Evolutionary conservation across 2,113 vertebrate genomes (phyloP), one percentile per base, ranked within the genome.

Genomic region (Carassius carassius): DNA sequence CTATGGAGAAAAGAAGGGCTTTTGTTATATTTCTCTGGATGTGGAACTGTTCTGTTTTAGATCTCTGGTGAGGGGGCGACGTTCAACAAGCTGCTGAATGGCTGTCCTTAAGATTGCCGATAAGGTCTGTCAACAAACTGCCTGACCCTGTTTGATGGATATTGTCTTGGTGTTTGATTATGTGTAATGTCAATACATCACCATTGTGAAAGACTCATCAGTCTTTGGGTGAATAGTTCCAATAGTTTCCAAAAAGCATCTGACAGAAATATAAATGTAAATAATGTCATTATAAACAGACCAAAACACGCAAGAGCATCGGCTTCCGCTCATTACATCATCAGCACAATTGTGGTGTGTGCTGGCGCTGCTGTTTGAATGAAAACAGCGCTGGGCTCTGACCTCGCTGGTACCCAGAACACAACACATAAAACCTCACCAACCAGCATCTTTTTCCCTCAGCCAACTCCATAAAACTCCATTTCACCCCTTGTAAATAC

Each of bases 391-490:
- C 19, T 63, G 62, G 73, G 76, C 75, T 73, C 70, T 82, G 81
- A 82, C 23, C 78, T 78, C 77, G 17, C 84, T 41, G 41, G 72
- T 77, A 72, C 69, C 81, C 49, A 73, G 78, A 85, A 80, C 84
- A 86, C 29, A 54, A 84, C 88, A 86, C 78, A 79, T 87, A 82
- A 87, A 87, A 84, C 67, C 35, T 72, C 75, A 84, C 85, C 84
- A 77, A 70, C 79, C 83, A 70, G 75, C 83, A 85, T 86, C 81
- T 69, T 62, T 67, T 78, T 74, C 69, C 41, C 47, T 85, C 67
- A 85, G 75, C 78, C 73, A 86, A 69, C 78, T 83, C 85, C n/a
- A 84, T 89, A 87, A 89, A 89, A 87, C 86, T 86, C 70, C 29
- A 60, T n/a, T 82, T 89, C 85, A 86, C 84, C 86, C 86, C 78